A percentile compares a stretch with the other conserved stretches of the same genome.
Conservation (phyloP, 1,140 invertebrate genomes). For the Oscheius sp. region DNA sequence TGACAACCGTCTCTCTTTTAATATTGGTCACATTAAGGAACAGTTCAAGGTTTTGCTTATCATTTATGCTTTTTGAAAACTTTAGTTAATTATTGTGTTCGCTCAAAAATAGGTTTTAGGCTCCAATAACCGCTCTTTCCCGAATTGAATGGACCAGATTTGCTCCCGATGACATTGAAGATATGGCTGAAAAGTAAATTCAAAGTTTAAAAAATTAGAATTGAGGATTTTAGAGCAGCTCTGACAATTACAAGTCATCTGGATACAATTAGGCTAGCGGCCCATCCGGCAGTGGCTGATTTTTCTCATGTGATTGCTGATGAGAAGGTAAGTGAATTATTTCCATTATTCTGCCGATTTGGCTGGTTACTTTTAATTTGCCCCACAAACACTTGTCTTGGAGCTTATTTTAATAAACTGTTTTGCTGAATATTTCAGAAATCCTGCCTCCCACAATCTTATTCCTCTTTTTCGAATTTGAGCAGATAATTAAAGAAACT, state of each 20-base stretch:
- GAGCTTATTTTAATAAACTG: too few relatives aligned
- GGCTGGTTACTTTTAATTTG: too few relatives aligned
- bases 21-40: not conserved
- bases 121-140: not conserved
- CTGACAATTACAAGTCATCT: not conserved
- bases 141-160: not conserved
- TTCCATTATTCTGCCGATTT: too few relatives aligned
- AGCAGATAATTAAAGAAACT: too few relatives aligned
- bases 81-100: too few relatives aligned
- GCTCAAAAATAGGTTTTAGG: too few relatives aligned
- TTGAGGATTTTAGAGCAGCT: not conserved
- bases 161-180: not conserved
- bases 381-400: too few relatives aligned
- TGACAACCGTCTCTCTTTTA: not conserved
- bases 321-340: constrained; percentile 4
- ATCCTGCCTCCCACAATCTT: too few relatives aligned
- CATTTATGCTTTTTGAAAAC: not conserved
- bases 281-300: not conserved
- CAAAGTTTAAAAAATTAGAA: not conserved
- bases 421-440: too few relatives aligned
- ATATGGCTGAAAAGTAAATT: not conserved
- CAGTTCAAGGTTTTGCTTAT: not conserved
- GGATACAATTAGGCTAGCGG: not conserved
- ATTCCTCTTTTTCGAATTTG: too few relatives aligned
- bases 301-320: not conserved